Evolutionary conservation across 2,797 vertebrate genomes (phyloP), one percentile per base, ranked within the genome.

Genomic region (Neopelma chrysocephalum): DNA sequence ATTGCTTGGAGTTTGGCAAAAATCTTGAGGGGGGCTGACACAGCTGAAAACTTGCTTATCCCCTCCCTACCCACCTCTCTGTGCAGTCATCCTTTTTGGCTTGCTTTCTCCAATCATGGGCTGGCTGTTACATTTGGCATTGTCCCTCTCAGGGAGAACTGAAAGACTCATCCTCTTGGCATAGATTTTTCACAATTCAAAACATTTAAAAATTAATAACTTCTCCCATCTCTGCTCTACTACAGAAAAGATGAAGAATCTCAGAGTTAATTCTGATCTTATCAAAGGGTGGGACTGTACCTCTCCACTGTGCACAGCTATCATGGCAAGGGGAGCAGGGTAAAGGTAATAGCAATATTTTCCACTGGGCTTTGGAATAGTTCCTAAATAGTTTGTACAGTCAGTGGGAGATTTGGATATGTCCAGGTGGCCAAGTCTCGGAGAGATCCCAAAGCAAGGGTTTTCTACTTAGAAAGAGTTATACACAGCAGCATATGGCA

Each of bases 311-410:
- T 18, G 54, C 1, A 1, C 57, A 75, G 42, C 18, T 86, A 29
- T 57, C 0, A 2, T 17, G 47, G 34, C 1, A 13, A 75, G 22
- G 66, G 45, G 31, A 72, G 10, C 10, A 71, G 29, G 27, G 19
- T 13, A 70, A 27, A 45, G 11, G 11, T 19, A 65, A 29, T 42
- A 82, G n/a, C 13, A 48, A 2, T 10, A 2, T 88, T 88, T 79
- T 90, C 77, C 36, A 40, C 8, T 62, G 70, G 50, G 57, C 38
- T 81, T 94, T 92, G 94, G 84, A 89, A 54, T 57, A 40, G 25
- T 26, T 94, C 91, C 80, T 90, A 58, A 90, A 14, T 79, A 79
- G 31, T 95, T 96, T 94, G 80, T 90, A 76, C 4, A 10, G 6
- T 72, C 91, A 88, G 85, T 66, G 32, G 89, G 91, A 94, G 66